Evolutionary conservation across 2,797 vertebrate genomes (phyloP).

Genomic region (Delichon dasypus): DNA sequence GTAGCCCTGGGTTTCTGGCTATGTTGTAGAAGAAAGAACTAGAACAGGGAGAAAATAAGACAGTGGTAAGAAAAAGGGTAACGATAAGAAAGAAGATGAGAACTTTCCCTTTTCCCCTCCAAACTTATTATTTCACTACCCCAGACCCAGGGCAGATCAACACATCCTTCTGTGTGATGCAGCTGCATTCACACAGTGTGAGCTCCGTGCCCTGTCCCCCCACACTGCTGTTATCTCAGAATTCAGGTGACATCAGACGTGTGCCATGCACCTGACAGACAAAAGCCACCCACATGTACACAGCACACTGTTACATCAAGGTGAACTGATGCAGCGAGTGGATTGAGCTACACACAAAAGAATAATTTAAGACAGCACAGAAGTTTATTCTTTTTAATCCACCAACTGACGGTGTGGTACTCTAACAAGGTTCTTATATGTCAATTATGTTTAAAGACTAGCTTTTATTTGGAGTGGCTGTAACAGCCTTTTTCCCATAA

Average conservation of each 20-base stretch:
- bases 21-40: neutral
- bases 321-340: neutral
- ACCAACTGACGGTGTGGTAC: neutral
- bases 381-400: neutral
- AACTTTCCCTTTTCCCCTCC: neutral
- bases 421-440: rapidly evolving
- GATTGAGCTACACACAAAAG: neutral
- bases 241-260: neutral
- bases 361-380: neutral
- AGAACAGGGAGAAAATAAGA: neutral
- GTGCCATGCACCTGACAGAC: neutral
- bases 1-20: neutral
- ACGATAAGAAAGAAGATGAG: neutral
- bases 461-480: neutral
- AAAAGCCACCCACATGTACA: neutral
- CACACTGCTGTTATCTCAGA: rapidly evolving
- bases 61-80: neutral
- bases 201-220: neutral
- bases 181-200: neutral
- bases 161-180: neutral
- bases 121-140: neutral
- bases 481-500: neutral
- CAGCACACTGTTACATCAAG: neutral
- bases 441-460: rapidly evolving
- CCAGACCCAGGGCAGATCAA: neutral